Percentiles rank a stretch among this genome's conserved stretches.
Conservation (phyloP, 2,888 invertebrate species). For the Cyaniris semiargus region DNA sequence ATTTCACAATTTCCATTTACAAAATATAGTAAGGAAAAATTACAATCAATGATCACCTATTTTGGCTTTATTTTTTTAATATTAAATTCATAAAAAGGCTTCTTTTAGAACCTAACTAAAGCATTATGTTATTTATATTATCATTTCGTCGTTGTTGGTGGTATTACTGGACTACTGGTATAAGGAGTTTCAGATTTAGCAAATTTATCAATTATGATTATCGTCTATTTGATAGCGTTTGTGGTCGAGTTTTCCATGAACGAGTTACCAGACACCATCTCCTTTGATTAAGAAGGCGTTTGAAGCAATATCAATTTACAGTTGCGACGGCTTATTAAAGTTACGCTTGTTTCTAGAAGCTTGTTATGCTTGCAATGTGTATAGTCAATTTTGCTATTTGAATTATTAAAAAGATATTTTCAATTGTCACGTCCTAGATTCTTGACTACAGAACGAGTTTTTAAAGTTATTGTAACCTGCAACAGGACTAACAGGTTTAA, state of each 20-base stretch:
- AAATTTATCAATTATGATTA: conserved; percentile 2
- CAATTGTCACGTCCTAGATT: conserved; percentile 2
- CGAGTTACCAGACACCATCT: conserved; percentile 48
- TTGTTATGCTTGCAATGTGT: not conserved
- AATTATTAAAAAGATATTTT: not conserved
- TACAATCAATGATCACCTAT: no score
- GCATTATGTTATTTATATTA: no score
- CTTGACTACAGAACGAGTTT: not conserved
- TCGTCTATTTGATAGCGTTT: not conserved
- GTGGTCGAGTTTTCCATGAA: conserved; percentile 44
- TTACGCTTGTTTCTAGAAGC: conserved; percentile 31
- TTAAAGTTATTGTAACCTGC: not conserved
- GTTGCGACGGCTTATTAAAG: conserved; percentile 48
- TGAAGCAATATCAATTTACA: conserved; percentile 65
- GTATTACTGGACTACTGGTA: no score
- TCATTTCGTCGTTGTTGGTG: no score
- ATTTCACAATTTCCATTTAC: no score
- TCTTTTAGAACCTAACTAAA: no score
- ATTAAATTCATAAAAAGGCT: no score
- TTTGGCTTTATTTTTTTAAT: no score
- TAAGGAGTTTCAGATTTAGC: not conserved
- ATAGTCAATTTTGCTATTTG: not conserved
- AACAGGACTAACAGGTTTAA: not conserved
- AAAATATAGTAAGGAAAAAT: no score
- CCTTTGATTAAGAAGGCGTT: conserved; percentile 57